These are phyloP conservation scores for Bombus confusus DNA, from an alignment of 1,140 invertebrate genomes.

Conservation along the genomic window DNA sequence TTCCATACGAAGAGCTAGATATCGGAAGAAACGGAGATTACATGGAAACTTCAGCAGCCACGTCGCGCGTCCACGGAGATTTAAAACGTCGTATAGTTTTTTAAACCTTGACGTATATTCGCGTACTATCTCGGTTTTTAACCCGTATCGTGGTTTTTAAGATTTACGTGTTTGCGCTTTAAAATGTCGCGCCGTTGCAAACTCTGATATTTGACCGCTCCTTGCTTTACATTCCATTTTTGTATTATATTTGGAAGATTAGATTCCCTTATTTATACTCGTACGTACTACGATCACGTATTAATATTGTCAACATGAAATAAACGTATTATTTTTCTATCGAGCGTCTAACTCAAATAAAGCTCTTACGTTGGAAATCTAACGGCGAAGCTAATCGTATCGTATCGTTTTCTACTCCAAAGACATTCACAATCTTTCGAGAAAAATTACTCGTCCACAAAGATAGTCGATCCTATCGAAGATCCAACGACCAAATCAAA, in stretches of 20 bases:
- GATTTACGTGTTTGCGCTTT: constrained; percentile 1
- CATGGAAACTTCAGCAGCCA: neutral
- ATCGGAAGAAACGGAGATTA: neutral
- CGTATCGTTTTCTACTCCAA: no score
- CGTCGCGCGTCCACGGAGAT: neutral
- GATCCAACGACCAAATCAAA: neutral
- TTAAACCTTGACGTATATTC: neutral
- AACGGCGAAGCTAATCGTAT: neutral
- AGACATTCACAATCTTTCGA: rapidly evolving
- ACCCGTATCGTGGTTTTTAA: constrained; percentile 17
- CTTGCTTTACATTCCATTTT: constrained; percentile 29
- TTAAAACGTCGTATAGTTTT: neutral
- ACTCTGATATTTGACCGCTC: constrained; percentile 16
- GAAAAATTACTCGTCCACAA: neutral
- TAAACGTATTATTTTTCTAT: neutral
- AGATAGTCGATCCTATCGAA: neutral
- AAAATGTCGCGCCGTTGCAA: neutral
- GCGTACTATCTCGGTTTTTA: neutral
- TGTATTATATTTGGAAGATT: constrained; percentile 32
- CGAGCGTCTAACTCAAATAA: neutral
- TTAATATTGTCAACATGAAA: neutral
- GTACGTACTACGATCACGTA: neutral
- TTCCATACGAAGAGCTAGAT: neutral
- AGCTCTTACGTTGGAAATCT: neutral
- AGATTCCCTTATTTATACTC: constrained; percentile 13